These are phyloP conservation scores for Champsocephalus esox DNA, from an alignment of 2,797 vertebrate genomes.

Conservation along the genomic window DNA sequence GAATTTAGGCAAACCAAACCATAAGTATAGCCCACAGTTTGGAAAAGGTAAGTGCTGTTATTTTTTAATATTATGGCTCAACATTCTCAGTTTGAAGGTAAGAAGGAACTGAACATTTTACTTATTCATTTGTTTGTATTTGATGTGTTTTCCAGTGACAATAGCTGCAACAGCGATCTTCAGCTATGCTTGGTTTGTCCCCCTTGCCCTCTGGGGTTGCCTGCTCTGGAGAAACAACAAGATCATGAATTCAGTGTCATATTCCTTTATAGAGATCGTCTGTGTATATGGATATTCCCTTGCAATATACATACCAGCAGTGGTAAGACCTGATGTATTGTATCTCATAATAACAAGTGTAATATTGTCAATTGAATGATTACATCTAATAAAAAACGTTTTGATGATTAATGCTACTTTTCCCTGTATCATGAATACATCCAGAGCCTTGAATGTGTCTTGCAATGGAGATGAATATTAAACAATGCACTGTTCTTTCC, in stretches of 20 bases:
- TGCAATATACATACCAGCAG: conserved; percentile 94
- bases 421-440: conserved; percentile 2
- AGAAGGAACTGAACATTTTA: background rate
- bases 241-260: conserved; percentile 93
- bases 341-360: background rate
- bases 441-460: background rate
- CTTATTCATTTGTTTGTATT: background rate
- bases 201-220: conserved; percentile 95
- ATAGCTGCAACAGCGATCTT: conserved; percentile 96
- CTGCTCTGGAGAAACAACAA: conserved; percentile 95
- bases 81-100: background rate
- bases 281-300: conserved; percentile 98
- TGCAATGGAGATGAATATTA: background rate
- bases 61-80: background rate
- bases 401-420: background rate
- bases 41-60: conserved; percentile 88
- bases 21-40: conserved; percentile 94
- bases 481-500: conserved; percentile 12
- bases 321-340: conserved; percentile 83
- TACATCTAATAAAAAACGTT: background rate
- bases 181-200: conserved; percentile 94
- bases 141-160: conserved; percentile 85
- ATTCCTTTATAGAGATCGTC: conserved; percentile 96
- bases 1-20: conserved; percentile 84
- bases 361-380: background rate